These are phyloP conservation scores for Acipenser oxyrinchus DNA, from an alignment of 2,797 vertebrate genomes.

Conservation along the genomic window DNA sequence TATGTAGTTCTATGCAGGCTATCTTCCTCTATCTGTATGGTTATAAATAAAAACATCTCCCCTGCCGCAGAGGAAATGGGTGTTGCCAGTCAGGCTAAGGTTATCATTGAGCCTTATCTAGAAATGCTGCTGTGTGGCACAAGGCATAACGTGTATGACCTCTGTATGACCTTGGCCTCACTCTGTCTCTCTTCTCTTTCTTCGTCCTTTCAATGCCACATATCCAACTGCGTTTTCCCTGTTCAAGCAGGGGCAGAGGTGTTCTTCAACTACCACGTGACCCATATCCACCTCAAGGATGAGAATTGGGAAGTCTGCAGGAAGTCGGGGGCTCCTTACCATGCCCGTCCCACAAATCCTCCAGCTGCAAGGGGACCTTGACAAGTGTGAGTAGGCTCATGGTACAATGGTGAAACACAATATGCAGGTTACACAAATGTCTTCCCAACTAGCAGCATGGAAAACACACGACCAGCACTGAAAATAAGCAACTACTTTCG, in stretches of 20 bases:
- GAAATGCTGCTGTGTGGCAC: background rate
- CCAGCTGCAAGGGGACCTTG: conserved; percentile 76
- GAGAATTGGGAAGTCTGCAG: conserved; percentile 74
- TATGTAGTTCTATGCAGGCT: too few species aligned
- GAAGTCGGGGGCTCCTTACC: conserved; percentile 63
- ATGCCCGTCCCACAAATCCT: conserved; percentile 84
- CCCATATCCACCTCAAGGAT: conserved; percentile 56
- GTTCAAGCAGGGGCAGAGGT: conserved; percentile 64
- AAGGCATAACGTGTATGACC: background rate
- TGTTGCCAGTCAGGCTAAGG: background rate
- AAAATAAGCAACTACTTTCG: too few species aligned
- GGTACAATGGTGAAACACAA: too few species aligned
- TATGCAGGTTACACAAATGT: too few species aligned
- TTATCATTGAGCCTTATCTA: background rate
- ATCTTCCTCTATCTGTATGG: too few species aligned
- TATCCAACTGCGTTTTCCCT: conserved; percentile 14
- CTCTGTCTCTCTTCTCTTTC: conserved; percentile 1
- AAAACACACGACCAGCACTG: too few species aligned
- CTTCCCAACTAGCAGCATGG: too few species aligned
- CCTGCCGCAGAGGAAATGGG: conserved; percentile 3
- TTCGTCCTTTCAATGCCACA: background rate
- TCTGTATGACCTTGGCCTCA: background rate
- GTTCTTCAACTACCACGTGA: conserved; percentile 61
- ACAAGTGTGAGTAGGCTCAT: conserved; percentile 60
- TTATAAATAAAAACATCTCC: background rate